Conservation (phyloP, 2,797 vertebrate genomes). For the Danio choprae region DNA sequence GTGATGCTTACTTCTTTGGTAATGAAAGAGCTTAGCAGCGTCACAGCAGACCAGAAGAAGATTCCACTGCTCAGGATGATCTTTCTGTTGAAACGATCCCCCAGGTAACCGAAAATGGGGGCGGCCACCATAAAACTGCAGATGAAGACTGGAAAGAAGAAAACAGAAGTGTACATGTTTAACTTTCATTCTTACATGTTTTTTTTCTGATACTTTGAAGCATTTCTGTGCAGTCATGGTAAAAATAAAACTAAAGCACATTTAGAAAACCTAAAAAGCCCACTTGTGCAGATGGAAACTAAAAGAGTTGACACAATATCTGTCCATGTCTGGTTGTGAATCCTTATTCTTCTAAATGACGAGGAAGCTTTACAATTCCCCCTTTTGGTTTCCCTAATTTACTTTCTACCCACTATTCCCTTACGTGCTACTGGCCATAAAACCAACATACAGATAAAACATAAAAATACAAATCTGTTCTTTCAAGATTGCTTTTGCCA, state of each 20-base stretch:
- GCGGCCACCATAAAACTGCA: constrained; percentile 92
- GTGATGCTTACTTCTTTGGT: constrained; percentile 80
- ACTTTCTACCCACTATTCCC: constrained; percentile 45
- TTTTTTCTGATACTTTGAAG: not conserved
- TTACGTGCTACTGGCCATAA: constrained; percentile 24
- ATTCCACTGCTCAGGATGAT: constrained; percentile 89
- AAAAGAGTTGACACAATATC: not conserved
- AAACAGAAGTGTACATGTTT: constrained; percentile 8
- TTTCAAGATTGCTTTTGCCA: not conserved
- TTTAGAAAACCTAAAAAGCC: not conserved
- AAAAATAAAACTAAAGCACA: not conserved
- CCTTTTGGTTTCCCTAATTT: constrained; percentile 30
- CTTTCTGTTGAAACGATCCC: constrained; percentile 90
- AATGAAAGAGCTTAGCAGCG: constrained; percentile 89
- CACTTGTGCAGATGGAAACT: not conserved
- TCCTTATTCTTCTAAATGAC: constrained; percentile 33
- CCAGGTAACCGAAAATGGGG: constrained; percentile 89
- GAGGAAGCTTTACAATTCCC: constrained; percentile 19
- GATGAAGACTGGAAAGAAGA: constrained; percentile 84
- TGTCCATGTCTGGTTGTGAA: not conserved
- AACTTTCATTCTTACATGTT: not conserved
- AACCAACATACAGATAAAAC: constrained; percentile 36
- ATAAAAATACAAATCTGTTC: not conserved
- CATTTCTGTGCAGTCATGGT: not conserved
- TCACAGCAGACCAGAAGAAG: constrained; percentile 89